Evolutionary conservation across 2,113 vertebrate species (phyloP).

Genomic region (Albula goreensis): DNA sequence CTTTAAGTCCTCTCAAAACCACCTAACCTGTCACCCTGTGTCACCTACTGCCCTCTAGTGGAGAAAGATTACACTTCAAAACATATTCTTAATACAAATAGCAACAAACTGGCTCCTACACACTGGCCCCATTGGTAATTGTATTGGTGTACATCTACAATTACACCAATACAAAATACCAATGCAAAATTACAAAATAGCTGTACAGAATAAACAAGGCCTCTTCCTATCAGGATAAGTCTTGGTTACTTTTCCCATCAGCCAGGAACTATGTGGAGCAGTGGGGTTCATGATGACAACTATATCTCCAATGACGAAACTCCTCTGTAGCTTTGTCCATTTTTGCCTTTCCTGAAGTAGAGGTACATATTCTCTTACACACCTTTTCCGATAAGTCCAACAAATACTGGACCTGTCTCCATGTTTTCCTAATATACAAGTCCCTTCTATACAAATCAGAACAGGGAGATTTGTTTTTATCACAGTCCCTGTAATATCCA

Average conservation of each 20-base stretch:
- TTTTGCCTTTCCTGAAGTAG: slow-evolving; percentile 16
- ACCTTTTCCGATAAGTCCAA: slow-evolving; percentile 31
- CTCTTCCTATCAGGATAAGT: neutral
- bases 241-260: neutral
- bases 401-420: slow-evolving; percentile 31
- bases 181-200: neutral
- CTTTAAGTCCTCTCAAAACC: too few relatives aligned
- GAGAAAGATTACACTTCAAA: too few relatives aligned
- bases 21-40: too few relatives aligned
- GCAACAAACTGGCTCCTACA: neutral
- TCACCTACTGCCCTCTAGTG: too few relatives aligned
- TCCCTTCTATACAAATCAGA: too few relatives aligned
- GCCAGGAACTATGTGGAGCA: slow-evolving; percentile 24
- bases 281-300: slow-evolving; percentile 27
- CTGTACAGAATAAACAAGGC: neutral
- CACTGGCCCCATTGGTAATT: slow-evolving; percentile 20
- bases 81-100: neutral
- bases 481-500: too few relatives aligned
- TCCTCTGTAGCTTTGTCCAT: slow-evolving; percentile 21
- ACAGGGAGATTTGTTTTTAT: too few relatives aligned
- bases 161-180: too few relatives aligned
- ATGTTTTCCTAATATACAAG: slow-evolving; percentile 12
- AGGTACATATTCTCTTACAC: slow-evolving; percentile 24
- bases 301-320: slow-evolving; percentile 20
- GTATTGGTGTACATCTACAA: neutral